Evolutionary conservation across 2,797 vertebrate genomes (phyloP).

Genomic region (Enteromius argenteus): DNA sequence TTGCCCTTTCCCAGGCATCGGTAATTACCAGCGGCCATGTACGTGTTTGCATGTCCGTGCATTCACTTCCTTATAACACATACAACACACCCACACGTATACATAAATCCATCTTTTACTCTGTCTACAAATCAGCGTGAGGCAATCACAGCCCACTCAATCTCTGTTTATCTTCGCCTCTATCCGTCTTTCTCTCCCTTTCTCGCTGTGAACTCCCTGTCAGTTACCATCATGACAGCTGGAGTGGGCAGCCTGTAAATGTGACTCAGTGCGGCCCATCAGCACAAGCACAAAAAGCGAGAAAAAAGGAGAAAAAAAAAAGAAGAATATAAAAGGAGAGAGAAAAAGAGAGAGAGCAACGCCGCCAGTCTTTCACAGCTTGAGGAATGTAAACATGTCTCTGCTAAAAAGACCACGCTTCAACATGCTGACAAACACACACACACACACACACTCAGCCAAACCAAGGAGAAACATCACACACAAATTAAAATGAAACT

Average conservation of each 20-base stretch:
- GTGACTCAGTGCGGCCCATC: slow-evolving; percentile 41
- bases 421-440: slow-evolving; percentile 47
- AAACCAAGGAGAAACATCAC: slow-evolving; percentile 4
- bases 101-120: slow-evolving; percentile 40
- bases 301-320: not conserved
- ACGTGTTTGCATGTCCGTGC: slow-evolving; percentile 33
- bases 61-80: slow-evolving; percentile 48
- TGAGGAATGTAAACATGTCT: slow-evolving; percentile 58
- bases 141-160: slow-evolving; percentile 40
- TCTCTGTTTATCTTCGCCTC: slow-evolving; percentile 47
- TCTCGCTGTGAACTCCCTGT: slow-evolving; percentile 38
- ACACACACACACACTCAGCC: not conserved
- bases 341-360: slow-evolving; percentile 6
- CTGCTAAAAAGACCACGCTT: slow-evolving; percentile 41
- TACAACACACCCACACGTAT: slow-evolving; percentile 39
- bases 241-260: slow-evolving; percentile 49
- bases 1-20: slow-evolving; percentile 36
- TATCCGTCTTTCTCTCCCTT: slow-evolving; percentile 18
- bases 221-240: slow-evolving; percentile 53
- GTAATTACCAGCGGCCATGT: slow-evolving; percentile 25
- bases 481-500: slow-evolving; percentile 15
- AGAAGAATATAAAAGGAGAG: slow-evolving; percentile 8
- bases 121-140: slow-evolving; percentile 39
- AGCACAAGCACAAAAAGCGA: slow-evolving; percentile 34
- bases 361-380: slow-evolving; percentile 40